Conservation (phyloP, 2,888 invertebrate genomes). For the Perizoma affinitatum region DNA sequence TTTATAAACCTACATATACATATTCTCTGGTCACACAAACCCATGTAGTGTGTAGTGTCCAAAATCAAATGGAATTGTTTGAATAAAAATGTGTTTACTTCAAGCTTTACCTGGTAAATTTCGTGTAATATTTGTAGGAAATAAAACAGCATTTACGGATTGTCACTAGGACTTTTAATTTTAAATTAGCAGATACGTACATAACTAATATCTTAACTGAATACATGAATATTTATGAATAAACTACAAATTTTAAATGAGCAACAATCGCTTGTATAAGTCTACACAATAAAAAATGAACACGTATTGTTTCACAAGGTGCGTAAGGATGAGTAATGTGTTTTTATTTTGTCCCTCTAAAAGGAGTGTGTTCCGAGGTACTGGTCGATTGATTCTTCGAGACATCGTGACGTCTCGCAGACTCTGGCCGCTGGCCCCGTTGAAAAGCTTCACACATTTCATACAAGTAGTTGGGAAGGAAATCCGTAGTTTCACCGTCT, state of each 20-base stretch:
- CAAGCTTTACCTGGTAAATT: too few relatives aligned
- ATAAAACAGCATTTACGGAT: constrained; percentile 16
- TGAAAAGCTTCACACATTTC: constrained; percentile 81
- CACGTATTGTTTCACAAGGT: constrained; percentile 12
- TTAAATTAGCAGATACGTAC: constrained; percentile 1
- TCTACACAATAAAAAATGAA: constrained; percentile 23
- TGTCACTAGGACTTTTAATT: constrained; percentile 19
- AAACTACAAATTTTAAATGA: constrained; percentile 11
- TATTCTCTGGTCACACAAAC: too few relatives aligned
- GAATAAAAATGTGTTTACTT: too few relatives aligned
- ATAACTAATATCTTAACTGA: neutral
- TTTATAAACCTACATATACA: too few relatives aligned
- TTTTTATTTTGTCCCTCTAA: constrained; percentile 50
- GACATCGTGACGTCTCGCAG: constrained; percentile 61
- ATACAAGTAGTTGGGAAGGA: constrained; percentile 77
- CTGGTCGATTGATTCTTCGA: constrained; percentile 48
- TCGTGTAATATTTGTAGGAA: neutral
- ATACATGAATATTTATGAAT: constrained; percentile 3
- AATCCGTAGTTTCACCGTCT: constrained; percentile 73
- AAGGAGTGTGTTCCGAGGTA: constrained; percentile 47
- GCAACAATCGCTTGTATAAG: constrained; percentile 13
- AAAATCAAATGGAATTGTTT: too few relatives aligned
- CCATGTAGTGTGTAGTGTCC: too few relatives aligned
- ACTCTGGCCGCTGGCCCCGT: constrained; percentile 69
- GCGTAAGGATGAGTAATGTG: too few relatives aligned